Evolutionary conservation across 35 echinoderm and acorn worm genomes (phyloP), one percentile per base, ranked within the genome.

Genomic region (Strongylocentrotus purpuratus): DNA sequence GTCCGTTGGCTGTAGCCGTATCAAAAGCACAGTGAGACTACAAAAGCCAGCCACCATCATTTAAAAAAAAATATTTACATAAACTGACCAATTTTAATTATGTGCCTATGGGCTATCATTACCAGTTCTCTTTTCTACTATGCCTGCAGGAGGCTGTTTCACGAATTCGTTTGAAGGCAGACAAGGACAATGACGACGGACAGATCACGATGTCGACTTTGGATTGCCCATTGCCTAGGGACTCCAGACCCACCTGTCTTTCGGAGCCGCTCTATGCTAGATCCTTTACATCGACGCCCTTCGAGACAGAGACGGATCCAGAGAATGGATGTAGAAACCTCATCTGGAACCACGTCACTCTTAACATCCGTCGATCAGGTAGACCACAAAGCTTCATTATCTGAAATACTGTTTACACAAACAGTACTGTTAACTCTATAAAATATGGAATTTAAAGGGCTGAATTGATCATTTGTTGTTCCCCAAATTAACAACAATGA

Each of bases 231-330:
- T 22, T n/a, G 50, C 10, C 50, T 0, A 15, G 50, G 1, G 65
- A 78, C 65, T 7, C 4, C 22, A 78, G 3, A 78, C 65, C 20
- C 7, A 28, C 32, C 18, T 89, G 33, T 89, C 18, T 11, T 89
- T 46, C 87, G 12, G 87, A 89, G 33, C 9, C 15, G 12, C 87
- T 93, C 91, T 93, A 93, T n/a, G n/a, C 45, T 13, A 33, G 46
- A 93, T 13, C 32, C 91, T 93, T 93, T n/a, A 58, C 91, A 32
- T 33, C 48, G 2, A 93, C 91, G 22, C 91, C 91, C 91, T 93
- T 28, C 31, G 91, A 93, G 91, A 93, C 91, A 22, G 22, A 5
- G 91, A 12, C 17, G 22, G 17, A 58, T 32, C 91, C 91, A 4
- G 91, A 20, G n/a, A 55, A 14, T 15, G 46, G n/a, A 32, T 93